Conservation (phyloP, 2,797 vertebrate species). For the Lutra lutra region DNA sequence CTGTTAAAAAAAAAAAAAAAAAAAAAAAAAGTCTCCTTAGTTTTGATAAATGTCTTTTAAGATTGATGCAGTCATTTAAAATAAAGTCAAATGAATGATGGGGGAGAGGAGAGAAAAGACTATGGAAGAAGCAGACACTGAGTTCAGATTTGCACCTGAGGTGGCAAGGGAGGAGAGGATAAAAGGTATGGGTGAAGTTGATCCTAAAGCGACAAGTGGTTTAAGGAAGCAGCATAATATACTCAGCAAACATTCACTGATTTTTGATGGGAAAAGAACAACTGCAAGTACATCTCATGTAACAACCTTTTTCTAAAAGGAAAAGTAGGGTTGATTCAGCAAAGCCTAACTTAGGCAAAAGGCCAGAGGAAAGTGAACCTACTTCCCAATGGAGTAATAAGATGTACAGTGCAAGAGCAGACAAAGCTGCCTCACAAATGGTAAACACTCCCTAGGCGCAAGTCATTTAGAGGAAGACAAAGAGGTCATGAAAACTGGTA, state of each 20-base stretch:
- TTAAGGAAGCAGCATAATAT: slow-evolving; percentile 79
- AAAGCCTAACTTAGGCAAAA: slow-evolving; percentile 84
- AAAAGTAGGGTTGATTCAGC: slow-evolving; percentile 81
- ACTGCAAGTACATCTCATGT: slow-evolving; percentile 78
- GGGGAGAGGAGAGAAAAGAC: neutral
- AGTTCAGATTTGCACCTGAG: slow-evolving; percentile 72
- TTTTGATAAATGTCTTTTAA: slow-evolving; percentile 70
- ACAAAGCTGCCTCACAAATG: slow-evolving; percentile 71
- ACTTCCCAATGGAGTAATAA: slow-evolving; percentile 81
- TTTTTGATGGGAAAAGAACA: slow-evolving; percentile 77
- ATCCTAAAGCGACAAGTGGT: slow-evolving; percentile 75
- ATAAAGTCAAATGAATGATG: slow-evolving; percentile 60
- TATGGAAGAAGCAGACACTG: slow-evolving; percentile 58
- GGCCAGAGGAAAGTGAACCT: slow-evolving; percentile 80
- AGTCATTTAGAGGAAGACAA: slow-evolving; percentile 78
- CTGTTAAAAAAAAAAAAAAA: slow-evolving; percentile 30
- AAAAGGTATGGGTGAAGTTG: slow-evolving; percentile 52
- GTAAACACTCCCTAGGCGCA: slow-evolving; percentile 75
- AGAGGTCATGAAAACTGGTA: slow-evolving; percentile 58
- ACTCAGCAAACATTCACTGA: slow-evolving; percentile 80
- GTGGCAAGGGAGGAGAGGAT: slow-evolving; percentile 44
- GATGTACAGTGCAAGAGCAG: slow-evolving; percentile 76
- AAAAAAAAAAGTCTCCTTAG: slow-evolving; percentile 29
- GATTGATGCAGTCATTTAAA: slow-evolving; percentile 65
- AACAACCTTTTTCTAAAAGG: slow-evolving; percentile 82